Evolutionary conservation across 2,888 invertebrate genomes (phyloP).

Genomic region (Drosophila imparisetae): DNA sequence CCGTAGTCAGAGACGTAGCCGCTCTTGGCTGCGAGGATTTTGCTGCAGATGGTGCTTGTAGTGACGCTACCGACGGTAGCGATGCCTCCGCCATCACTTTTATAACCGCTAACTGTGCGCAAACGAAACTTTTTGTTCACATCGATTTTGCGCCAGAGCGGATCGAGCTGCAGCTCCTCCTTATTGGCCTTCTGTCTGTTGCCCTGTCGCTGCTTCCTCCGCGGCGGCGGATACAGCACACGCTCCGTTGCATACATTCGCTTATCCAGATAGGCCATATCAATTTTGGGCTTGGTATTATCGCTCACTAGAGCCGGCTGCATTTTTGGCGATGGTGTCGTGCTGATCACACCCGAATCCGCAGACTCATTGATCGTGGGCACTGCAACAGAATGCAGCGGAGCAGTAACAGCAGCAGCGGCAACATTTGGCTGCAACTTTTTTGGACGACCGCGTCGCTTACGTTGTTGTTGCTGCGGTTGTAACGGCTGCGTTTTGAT

Average conservation of each 20-base stretch:
- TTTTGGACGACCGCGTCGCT: constrained; percentile 83
- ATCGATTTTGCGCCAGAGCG: constrained; percentile 88
- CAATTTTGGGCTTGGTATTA: constrained; percentile 81
- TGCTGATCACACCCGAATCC: constrained; percentile 90
- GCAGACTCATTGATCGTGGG: constrained; percentile 89
- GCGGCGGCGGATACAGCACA: constrained; percentile 91
- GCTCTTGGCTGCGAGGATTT: constrained; percentile 84
- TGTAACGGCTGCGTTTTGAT: constrained; percentile 10
- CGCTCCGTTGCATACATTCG: constrained; percentile 90
- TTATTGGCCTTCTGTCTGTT: constrained; percentile 85
- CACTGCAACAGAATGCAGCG: constrained; percentile 24
- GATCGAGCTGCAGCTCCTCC: constrained; percentile 87
- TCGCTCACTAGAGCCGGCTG: constrained; percentile 83
- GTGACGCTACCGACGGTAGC: constrained; percentile 71
- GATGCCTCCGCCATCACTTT: constrained; percentile 85
- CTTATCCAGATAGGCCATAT: constrained; percentile 87
- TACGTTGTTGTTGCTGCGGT: constrained; percentile 61
- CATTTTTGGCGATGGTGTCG: constrained; percentile 88
- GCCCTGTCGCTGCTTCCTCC: constrained; percentile 89
- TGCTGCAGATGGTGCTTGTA: constrained; percentile 84
- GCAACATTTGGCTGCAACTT: constrained; percentile 57
- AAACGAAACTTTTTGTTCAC: constrained; percentile 87
- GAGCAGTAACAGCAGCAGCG: constrained; percentile 2
- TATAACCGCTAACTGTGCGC: constrained; percentile 87
- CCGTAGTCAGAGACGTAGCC: constrained; percentile 88